These are phyloP conservation scores for Centroberyx gerrardi DNA, from an alignment of 2,797 vertebrate genomes.

Conservation along the genomic window DNA sequence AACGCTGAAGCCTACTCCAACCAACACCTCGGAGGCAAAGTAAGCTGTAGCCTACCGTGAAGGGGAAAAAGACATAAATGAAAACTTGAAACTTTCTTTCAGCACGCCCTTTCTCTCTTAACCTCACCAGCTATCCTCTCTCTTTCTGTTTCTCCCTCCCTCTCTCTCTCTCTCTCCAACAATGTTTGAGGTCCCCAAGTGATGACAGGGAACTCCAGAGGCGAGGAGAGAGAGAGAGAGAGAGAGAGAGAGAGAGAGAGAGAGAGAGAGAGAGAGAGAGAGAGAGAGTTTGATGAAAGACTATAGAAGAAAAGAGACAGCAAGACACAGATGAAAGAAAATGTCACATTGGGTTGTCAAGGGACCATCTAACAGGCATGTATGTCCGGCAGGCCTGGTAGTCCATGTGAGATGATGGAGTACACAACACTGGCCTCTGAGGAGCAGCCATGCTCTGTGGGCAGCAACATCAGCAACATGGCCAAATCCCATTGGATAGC, in stretches of 20 bases:
- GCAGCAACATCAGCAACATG: conserved; percentile 44
- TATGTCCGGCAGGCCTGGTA: conserved; percentile 65
- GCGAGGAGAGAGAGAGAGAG: background rate
- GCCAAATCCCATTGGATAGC: conserved; percentile 45
- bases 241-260: background rate
- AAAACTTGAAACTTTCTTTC: conserved; percentile 22
- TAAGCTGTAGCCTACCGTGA: conserved; percentile 6
- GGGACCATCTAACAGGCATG: conserved; percentile 48
- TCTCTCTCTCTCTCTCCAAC: conserved; percentile 29
- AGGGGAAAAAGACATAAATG: background rate
- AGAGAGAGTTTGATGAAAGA: conserved; percentile 62
- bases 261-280: conserved; percentile 13
- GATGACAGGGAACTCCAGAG: conserved; percentile 41
- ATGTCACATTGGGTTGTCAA: conserved; percentile 54
- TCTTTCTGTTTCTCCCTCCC: background rate
- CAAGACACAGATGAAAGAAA: conserved; percentile 68
- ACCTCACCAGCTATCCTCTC: background rate
- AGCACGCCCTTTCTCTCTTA: background rate
- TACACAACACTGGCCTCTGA: conserved; percentile 55
- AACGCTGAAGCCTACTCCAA: conserved; percentile 5
- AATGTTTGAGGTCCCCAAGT: conserved; percentile 55
- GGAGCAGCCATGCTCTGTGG: conserved; percentile 64
- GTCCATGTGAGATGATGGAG: conserved; percentile 55
- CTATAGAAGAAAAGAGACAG: conserved; percentile 53
- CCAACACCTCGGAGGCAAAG: conserved; percentile 30